Conservation (phyloP, 2,797 vertebrate species). For the Parauchenoglanis ngamensis region DNA sequence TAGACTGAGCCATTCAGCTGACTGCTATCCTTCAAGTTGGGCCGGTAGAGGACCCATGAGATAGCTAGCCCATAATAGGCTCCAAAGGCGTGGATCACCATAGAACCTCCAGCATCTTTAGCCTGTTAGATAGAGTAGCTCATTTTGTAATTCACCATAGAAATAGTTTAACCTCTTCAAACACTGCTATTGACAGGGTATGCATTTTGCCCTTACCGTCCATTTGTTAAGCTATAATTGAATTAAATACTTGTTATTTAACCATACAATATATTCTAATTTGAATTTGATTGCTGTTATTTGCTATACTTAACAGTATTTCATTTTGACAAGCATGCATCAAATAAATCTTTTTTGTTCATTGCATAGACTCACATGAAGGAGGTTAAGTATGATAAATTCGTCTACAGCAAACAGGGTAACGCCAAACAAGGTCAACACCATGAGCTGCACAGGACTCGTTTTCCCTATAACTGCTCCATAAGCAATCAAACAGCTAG, state of each 20-base stretch:
- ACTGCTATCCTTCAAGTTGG: constrained; percentile 83
- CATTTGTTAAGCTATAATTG: background rate
- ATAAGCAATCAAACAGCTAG: constrained; percentile 89
- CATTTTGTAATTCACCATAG: background rate
- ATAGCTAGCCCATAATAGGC: constrained; percentile 93
- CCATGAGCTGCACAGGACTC: constrained; percentile 90
- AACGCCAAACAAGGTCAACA: constrained; percentile 92
- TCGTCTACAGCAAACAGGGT: constrained; percentile 92
- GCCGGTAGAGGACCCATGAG: constrained; percentile 88
- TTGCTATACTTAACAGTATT: background rate
- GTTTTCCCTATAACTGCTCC: constrained; percentile 92
- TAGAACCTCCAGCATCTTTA: constrained; percentile 93
- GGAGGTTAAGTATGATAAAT: constrained; percentile 83
- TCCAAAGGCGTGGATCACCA: constrained; percentile 96
- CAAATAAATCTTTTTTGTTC: background rate
- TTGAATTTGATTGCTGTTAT: background rate
- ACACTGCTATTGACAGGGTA: background rate
- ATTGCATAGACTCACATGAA: constrained; percentile 80
- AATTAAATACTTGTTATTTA: background rate
- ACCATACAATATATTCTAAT: background rate
- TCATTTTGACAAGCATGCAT: background rate
- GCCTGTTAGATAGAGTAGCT: constrained; percentile 71
- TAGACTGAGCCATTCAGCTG: constrained; percentile 83
- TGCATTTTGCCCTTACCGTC: background rate
- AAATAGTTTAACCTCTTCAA: background rate